These are phyloP conservation scores for Pollenia griseotomentosa DNA, from an alignment of 2,888 invertebrate genomes.

Conservation along the genomic window DNA sequence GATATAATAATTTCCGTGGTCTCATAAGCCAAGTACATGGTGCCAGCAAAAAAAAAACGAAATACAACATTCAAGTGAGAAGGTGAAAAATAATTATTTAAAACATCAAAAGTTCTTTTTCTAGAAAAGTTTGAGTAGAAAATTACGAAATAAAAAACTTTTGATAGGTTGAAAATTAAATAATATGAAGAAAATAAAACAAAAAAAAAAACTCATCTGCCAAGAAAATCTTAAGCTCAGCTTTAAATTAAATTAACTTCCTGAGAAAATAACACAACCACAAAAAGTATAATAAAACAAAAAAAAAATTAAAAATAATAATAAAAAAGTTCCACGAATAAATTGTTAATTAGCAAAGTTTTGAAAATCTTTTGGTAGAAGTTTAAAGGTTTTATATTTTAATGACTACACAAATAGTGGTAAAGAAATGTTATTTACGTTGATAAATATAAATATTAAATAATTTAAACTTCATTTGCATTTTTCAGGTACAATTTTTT, in stretches of 20 bases:
- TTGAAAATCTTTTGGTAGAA: constrained; percentile 30
- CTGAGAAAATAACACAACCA: constrained; percentile 30
- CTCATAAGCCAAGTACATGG: constrained; percentile 58
- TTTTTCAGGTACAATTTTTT: no score
- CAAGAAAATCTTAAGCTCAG: constrained; percentile 70
- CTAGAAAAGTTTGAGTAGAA: constrained; percentile 57
- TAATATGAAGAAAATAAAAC: constrained; percentile 28
- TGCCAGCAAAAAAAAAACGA: constrained; percentile 14
- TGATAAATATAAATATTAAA: no score
- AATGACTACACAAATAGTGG: no score
- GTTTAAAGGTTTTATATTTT: background rate
- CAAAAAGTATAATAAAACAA: background rate
- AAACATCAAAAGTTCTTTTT: constrained; percentile 67
- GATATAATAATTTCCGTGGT: constrained; percentile 63
- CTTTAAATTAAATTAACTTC: constrained; percentile 70
- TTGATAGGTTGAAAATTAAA: constrained; percentile 50
- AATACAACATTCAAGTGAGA: constrained; percentile 36
- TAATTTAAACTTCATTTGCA: no score
- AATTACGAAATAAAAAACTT: constrained; percentile 62
- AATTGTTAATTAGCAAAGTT: constrained; percentile 76
- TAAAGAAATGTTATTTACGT: no score
- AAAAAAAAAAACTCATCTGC: constrained; percentile 43
- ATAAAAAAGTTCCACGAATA: constrained; percentile 13
- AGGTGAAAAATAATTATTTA: constrained; percentile 72
- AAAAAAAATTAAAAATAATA: background rate